These are phyloP conservation scores for Pantala flavescens DNA, from an alignment of 1,140 invertebrate species.

Conservation along the genomic window DNA sequence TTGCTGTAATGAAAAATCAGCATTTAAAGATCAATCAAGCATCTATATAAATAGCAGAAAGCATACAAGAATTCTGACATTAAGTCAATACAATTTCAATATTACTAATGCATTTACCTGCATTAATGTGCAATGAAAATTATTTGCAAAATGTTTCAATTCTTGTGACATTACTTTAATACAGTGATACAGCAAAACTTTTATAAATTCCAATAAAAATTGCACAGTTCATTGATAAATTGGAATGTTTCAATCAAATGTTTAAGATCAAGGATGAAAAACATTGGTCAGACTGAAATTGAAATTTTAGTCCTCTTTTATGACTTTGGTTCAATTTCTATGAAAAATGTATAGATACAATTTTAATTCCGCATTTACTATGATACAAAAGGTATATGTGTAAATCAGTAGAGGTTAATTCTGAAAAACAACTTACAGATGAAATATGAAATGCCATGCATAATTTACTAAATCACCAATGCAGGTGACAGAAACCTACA, in stretches of 20 bases:
- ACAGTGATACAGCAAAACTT: not conserved
- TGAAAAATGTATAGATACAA: too few relatives aligned
- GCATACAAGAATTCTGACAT: not conserved
- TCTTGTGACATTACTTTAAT: not conserved
- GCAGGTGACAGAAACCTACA: too few relatives aligned
- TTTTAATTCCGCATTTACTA: too few relatives aligned
- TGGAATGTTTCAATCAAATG: not conserved
- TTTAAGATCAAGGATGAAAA: not conserved
- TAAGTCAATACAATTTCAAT: not conserved
- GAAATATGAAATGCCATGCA: too few relatives aligned
- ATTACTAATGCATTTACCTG: not conserved
- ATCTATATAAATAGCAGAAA: not conserved
- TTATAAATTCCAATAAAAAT: not conserved
- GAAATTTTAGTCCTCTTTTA: too few relatives aligned
- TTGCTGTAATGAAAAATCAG: not conserved
- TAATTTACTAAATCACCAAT: too few relatives aligned
- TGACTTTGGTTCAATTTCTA: too few relatives aligned
- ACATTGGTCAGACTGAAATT: not conserved
- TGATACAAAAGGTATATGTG: too few relatives aligned
- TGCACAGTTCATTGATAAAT: not conserved
- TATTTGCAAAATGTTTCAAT: not conserved
- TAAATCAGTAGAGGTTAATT: too few relatives aligned
- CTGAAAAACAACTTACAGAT: too few relatives aligned
- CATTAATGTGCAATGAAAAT: slow-evolving; percentile 3
- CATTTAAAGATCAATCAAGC: not conserved